These are phyloP conservation scores for Micromys minutus DNA, from an alignment of 2,113 vertebrate genomes.

Conservation along the genomic window DNA sequence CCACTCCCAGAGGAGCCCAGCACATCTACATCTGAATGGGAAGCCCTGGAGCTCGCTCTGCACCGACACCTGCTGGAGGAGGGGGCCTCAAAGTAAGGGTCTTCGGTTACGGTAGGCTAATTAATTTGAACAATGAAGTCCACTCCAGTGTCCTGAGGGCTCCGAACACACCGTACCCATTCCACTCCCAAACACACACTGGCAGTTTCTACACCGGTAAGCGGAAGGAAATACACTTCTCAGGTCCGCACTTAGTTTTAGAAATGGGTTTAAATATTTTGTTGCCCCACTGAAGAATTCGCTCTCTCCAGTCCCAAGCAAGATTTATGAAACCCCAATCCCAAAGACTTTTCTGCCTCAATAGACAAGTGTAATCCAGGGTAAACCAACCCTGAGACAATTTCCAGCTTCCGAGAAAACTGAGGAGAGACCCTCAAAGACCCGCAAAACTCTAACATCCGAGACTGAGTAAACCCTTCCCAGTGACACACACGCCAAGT, in stretches of 20 bases:
- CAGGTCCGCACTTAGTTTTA: neutral
- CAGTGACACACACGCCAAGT: fast-evolving
- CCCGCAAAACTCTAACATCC: fast-evolving
- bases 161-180: neutral
- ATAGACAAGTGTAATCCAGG: neutral
- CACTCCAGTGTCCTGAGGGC: neutral
- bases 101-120: neutral
- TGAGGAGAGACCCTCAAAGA: neutral
- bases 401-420: neutral
- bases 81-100: neutral
- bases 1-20: neutral
- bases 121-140: slow-evolving; percentile 45
- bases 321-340: slow-evolving; percentile 36
- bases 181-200: neutral
- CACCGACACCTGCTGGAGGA: slow-evolving; percentile 49
- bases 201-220: neutral
- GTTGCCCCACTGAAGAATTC: slow-evolving; percentile 11
- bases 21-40: slow-evolving; percentile 5
- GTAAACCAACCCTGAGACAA: neutral
- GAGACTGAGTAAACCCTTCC: neutral
- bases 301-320: slow-evolving; percentile 35
- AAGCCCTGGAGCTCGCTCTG: fast-evolving
- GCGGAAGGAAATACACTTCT: slow-evolving; percentile 27
- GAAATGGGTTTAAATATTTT: slow-evolving; percentile 1
- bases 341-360: slow-evolving; percentile 27